A percentile compares a stretch with the other conserved stretches of the same genome.
Evolutionary conservation across 35 echinoderm and acorn worm species (phyloP).

Genomic region (Ophioderma brevispina): DNA sequence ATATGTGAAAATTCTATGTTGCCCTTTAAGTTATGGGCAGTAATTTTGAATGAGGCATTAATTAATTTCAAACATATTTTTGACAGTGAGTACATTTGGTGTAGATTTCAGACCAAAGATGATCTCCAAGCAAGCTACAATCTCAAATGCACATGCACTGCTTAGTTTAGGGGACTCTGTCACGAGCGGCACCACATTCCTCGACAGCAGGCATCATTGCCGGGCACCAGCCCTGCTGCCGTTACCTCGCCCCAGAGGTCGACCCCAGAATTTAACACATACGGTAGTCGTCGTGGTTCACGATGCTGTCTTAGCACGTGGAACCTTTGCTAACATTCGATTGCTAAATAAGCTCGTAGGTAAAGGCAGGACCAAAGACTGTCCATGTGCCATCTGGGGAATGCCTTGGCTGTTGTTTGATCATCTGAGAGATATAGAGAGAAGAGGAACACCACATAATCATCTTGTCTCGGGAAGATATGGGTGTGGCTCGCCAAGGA

Average conservation of each 20-base stretch:
- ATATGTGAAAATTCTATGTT: no score
- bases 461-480: slow-evolving; percentile 92
- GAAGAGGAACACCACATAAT: slow-evolving; percentile 54
- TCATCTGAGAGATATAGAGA: slow-evolving; percentile 66
- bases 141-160: slow-evolving; percentile 67
- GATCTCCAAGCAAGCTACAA: no score
- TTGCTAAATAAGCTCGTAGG: slow-evolving; percentile 97
- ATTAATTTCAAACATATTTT: no score
- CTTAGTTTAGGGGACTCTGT: slow-evolving; percentile 89
- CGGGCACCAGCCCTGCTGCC: slow-evolving; percentile 87
- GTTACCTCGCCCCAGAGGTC: slow-evolving; percentile 64
- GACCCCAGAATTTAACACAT: slow-evolving; percentile 92
- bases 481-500: slow-evolving; percentile 95
- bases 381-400: slow-evolving; percentile 79
- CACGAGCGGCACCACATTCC: slow-evolving; percentile 95
- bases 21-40: no score
- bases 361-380: slow-evolving; percentile 92
- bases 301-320: slow-evolving; percentile 95
- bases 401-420: slow-evolving; percentile 95
- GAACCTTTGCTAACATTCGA: slow-evolving; percentile 98
- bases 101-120: no score
- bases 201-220: slow-evolving; percentile 85
- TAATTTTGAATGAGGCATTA: no score
- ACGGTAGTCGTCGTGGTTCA: slow-evolving; percentile 87
- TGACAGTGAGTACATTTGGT: no score